Percentiles rank a stretch among this genome's conserved stretches.
phyloP scores from a whole-genome alignment of 2,113 vertebrate species.

The Procavia capensis region DNA sequence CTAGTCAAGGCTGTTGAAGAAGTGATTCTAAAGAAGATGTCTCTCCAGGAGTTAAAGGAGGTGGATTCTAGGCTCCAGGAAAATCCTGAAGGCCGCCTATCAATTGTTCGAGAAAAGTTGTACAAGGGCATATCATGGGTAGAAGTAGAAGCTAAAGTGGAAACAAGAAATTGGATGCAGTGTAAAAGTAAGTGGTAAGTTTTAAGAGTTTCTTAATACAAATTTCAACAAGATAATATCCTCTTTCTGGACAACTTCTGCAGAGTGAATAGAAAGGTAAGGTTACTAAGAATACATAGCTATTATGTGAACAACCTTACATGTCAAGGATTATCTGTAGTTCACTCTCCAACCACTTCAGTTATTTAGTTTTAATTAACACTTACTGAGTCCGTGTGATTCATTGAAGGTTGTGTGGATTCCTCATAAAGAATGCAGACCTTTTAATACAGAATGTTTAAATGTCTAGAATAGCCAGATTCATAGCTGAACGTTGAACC shows the following conservation, averaged over 20 bases:
- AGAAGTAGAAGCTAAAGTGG: constrained; percentile 85
- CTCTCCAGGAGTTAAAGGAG: neutral
- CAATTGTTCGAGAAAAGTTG: constrained; percentile 78
- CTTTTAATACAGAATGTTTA: neutral
- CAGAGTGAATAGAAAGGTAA: neutral
- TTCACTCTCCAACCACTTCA: fast-evolving
- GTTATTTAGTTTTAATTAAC: neutral
- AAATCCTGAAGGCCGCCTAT: neutral
- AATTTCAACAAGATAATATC: fast-evolving
- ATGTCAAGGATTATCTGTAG: fast-evolving
- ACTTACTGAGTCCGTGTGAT: fast-evolving
- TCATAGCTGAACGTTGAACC: neutral
- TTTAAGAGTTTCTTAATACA: neutral
- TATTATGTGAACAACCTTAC: fast-evolving
- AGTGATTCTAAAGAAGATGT: constrained; percentile 79
- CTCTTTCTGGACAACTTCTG: fast-evolving
- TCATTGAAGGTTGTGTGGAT: neutral
- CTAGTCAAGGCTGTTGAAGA: constrained; percentile 84
- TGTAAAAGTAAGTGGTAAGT: constrained; percentile 90
- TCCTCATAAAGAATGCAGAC: neutral
- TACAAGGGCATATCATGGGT: constrained; percentile 84
- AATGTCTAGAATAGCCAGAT: neutral
- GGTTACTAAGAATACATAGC: fast-evolving
- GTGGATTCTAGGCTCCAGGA: neutral
- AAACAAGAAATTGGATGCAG: constrained; percentile 87